Conservation (phyloP, 2,888 invertebrate genomes). For the Ferrisia virgata region DNA sequence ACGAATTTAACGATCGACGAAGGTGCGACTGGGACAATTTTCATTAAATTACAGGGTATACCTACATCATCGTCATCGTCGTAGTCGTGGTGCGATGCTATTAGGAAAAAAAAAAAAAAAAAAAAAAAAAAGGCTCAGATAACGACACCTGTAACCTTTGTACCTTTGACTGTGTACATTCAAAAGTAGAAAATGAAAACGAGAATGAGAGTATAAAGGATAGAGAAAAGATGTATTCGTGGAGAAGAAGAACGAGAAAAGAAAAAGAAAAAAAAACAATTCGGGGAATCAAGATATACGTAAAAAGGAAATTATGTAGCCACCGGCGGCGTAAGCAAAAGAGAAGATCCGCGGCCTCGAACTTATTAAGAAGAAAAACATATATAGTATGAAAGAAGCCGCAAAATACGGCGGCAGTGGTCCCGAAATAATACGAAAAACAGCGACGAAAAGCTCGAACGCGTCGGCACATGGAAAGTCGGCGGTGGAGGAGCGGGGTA, state of each 20-base stretch:
- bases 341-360: not conserved
- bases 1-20: not conserved
- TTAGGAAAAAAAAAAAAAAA: too few relatives aligned
- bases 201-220: not conserved
- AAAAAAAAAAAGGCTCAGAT: too few relatives aligned
- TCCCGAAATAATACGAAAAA: slow-evolving; percentile 2
- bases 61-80: too few relatives aligned
- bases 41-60: not conserved
- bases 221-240: not conserved
- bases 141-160: slow-evolving; percentile 1
- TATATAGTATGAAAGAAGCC: not conserved
- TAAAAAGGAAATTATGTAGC: not conserved
- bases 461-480: not conserved
- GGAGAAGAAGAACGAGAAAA: not conserved
- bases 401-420: not conserved
- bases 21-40: not conserved
- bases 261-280: not conserved
- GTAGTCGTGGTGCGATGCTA: too few relatives aligned
- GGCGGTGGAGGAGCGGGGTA: not conserved
- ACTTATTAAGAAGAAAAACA: slow-evolving; percentile 6
- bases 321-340: not conserved
- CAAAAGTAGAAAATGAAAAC: not conserved
- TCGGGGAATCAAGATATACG: not conserved
- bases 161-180: not conserved
- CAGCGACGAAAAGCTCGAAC: not conserved